Evolutionary conservation across 2,113 vertebrate species (phyloP).

Genomic region (Glaucidium brasilianum): DNA sequence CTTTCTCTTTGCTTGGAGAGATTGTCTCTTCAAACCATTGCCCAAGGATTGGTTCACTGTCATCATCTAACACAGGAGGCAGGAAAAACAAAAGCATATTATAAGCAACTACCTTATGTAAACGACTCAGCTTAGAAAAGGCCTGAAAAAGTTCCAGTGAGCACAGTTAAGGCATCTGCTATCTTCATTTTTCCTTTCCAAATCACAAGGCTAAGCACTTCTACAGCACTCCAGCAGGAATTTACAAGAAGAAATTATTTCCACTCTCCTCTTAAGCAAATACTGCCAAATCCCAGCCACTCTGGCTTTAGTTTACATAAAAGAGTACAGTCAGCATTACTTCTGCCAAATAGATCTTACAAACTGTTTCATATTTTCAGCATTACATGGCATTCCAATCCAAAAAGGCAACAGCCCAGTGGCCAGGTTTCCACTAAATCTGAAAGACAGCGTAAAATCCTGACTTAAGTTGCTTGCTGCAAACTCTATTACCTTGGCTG

Average conservation of each 20-base stretch:
- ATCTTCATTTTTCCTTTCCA: neutral
- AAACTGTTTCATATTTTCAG: neutral
- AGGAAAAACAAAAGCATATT: neutral
- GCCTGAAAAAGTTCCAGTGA: neutral
- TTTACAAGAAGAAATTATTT: neutral
- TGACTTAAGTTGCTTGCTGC: neutral
- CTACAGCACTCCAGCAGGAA: neutral
- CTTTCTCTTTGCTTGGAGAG: slow-evolving; percentile 96
- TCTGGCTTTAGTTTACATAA: neutral
- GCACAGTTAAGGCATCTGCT: neutral
- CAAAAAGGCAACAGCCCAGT: neutral
- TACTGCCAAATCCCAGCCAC: neutral
- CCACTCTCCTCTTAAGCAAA: neutral
- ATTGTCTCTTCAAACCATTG: slow-evolving; percentile 99
- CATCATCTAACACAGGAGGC: slow-evolving; percentile 82
- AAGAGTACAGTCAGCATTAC: neutral
- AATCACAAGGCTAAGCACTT: neutral
- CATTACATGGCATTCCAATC: neutral
- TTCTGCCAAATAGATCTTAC: neutral
- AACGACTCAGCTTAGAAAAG: neutral
- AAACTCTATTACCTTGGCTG: slow-evolving; percentile 86
- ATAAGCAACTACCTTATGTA: neutral
- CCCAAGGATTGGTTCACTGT: slow-evolving; percentile 97
- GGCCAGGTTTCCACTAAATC: neutral
- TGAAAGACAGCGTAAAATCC: neutral